Evolutionary conservation across 2,797 vertebrate species (phyloP), one percentile per base, ranked within the genome.

Genomic region (Emydoidea blandingii): DNA sequence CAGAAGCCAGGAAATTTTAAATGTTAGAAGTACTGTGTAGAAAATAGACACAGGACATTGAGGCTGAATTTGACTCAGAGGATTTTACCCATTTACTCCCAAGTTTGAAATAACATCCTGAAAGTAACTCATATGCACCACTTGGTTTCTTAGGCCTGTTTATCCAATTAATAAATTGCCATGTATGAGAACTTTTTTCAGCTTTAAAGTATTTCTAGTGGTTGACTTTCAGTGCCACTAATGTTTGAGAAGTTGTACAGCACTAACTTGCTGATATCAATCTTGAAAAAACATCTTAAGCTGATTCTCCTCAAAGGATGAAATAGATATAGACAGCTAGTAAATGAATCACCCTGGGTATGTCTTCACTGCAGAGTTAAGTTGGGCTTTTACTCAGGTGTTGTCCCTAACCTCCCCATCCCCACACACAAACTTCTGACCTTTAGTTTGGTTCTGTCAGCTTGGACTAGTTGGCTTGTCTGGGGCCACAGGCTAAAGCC

Each of bases 1-100:
- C 72, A 47, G 14, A 65, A 74, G 11, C 37, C n/a, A 25, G 37
- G 19, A 44, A 6, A 44, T 88, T 86, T 34, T 2, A 74, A 81
- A 5, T 3, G 65, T 31, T 12, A 44, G 0, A 10, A 76, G 16
- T 21, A 3, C 0, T 15, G 5, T 11, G 6, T 15, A 89, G 19
- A 54, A 47, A 86, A 8, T 44, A 0, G 1, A 5, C 81, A 6
- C 12, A 14, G 86, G 62, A 89, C 93, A 85, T 37, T 53, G 41
- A 50, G 47, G 11, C 11, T 83, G 76, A 44, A 16, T 93, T 90
- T 94, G 93, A 83, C 62, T 3, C 10, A 47, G 7, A 47, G 72
- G 21, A 47, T 76, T 47, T 76, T 47, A 44, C 44, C 18, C 12
- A 16, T 47, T 76, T 44, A 76, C 14, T 76, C 41, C 5, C 41